These are phyloP conservation scores for Xerus rutilus DNA, from an alignment of 2,797 vertebrate genomes.

Conservation along the genomic window DNA sequence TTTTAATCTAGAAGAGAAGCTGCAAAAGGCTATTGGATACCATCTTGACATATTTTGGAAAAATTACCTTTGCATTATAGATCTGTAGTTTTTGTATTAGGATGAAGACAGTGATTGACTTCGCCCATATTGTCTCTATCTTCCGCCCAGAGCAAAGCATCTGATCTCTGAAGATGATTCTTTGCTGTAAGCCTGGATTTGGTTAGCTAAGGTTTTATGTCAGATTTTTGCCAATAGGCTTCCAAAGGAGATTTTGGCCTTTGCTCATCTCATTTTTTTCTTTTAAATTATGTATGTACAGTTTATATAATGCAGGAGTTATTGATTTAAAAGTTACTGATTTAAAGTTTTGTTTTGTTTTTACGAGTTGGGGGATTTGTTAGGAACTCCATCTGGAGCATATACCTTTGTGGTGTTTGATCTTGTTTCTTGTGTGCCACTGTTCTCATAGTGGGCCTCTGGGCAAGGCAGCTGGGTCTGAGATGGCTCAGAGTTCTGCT, in stretches of 20 bases:
- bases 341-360: too few species aligned
- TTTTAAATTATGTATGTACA: conserved; percentile 31
- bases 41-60: neutral
- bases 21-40: neutral
- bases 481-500: neutral
- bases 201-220: neutral
- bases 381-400: neutral
- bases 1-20: conserved; percentile 6
- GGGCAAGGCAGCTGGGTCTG: neutral
- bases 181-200: neutral
- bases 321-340: neutral
- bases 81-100: neutral
- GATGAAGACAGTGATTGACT: neutral
- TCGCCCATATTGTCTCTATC: neutral
- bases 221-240: neutral
- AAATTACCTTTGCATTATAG: neutral
- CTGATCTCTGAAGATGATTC: neutral
- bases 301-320: neutral
- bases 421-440: neutral
- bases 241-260: neutral
- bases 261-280: conserved; percentile 9
- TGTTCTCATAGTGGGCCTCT: neutral
- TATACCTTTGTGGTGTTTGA: neutral
- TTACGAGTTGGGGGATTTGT: too few species aligned
- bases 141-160: neutral